These are phyloP conservation scores for Temnopleurus reevesii DNA, from an alignment of 53 echinoderm and acorn worm species.

Conservation along the genomic window DNA sequence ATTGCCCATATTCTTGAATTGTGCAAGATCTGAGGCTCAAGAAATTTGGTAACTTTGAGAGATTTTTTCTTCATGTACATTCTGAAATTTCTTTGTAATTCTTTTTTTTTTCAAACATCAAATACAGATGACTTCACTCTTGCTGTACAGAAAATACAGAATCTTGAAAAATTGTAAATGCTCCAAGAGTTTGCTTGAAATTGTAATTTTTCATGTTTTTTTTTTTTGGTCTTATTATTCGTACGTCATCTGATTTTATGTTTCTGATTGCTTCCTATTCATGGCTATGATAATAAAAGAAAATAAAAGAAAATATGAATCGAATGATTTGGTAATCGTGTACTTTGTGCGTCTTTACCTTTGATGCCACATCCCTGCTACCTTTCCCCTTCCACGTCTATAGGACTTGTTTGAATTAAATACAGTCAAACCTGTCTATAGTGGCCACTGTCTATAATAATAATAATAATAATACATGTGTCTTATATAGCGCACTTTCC, in stretches of 20 bases:
- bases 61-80: too few species aligned
- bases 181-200: background rate
- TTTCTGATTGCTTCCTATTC: constrained; percentile 23
- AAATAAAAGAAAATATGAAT: background rate
- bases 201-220: background rate
- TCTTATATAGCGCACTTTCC: too few species aligned
- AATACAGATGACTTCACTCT: background rate
- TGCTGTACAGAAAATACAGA: background rate
- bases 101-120: background rate
- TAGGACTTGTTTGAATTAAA: too few species aligned
- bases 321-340: background rate
- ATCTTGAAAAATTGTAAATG: background rate
- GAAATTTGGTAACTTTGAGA: too few species aligned
- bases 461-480: too few species aligned
- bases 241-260: background rate
- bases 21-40: too few species aligned
- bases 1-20: too few species aligned
- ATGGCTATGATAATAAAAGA: constrained; percentile 34
- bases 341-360: background rate
- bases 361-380: too few species aligned
- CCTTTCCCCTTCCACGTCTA: too few species aligned
- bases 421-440: too few species aligned
- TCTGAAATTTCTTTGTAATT: background rate
- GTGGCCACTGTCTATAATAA: too few species aligned
- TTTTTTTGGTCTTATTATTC: too few species aligned